Conservation (phyloP, 2,113 vertebrate species). For the Phylloscopus whistleri region DNA sequence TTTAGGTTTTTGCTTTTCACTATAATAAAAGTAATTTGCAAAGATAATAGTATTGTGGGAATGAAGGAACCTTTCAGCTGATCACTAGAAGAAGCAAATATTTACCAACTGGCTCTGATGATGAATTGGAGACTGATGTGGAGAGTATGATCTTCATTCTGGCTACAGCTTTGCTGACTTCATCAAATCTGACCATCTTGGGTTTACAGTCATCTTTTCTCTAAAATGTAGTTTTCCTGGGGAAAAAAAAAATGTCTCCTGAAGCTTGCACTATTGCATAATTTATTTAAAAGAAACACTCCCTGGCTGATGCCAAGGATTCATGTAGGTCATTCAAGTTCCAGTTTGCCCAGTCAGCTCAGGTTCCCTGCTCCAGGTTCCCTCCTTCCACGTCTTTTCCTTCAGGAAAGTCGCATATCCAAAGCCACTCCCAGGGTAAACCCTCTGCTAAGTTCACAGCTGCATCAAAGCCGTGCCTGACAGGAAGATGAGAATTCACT, state of each 20-base stretch:
- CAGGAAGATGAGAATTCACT: neutral
- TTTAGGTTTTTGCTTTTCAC: conserved; percentile 14
- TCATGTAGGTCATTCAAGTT: neutral
- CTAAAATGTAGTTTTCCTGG: neutral
- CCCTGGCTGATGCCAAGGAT: neutral
- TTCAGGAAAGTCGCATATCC: neutral
- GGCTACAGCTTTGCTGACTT: conserved; percentile 35
- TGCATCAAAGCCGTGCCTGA: neutral
- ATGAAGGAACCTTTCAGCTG: conserved; percentile 7
- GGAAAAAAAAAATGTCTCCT: neutral
- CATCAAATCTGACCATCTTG: conserved; percentile 31
- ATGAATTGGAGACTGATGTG: conserved; percentile 1
- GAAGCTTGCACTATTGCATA: neutral
- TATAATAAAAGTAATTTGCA: conserved; percentile 25
- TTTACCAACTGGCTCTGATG: conserved; percentile 26
- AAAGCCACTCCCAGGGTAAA: neutral
- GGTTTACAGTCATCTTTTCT: conserved; percentile 1
- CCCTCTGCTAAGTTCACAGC: neutral
- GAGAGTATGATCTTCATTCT: neutral
- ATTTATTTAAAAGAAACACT: conserved; percentile 4
- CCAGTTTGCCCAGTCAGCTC: neutral
- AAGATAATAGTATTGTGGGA: neutral
- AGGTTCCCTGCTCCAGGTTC: neutral
- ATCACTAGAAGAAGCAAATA: conserved; percentile 44
- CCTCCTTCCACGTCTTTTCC: neutral